phyloP scores from a whole-genome alignment of 2,888 invertebrate species.

The Matsumyia berberina region DNA sequence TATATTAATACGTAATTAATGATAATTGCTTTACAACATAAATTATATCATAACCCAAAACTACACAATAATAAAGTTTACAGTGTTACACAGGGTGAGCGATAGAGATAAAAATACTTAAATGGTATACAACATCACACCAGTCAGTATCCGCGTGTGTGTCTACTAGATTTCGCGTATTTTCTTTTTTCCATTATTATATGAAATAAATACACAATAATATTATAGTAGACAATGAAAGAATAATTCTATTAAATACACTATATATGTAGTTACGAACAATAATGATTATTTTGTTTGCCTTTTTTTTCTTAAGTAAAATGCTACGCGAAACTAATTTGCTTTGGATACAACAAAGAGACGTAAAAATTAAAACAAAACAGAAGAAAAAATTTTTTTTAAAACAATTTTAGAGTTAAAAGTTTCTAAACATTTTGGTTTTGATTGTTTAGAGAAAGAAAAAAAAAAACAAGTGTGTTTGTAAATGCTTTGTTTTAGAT shows the following conservation, averaged over 20 bases:
- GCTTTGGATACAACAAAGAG: slow-evolving; percentile 44
- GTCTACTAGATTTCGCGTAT: slow-evolving; percentile 11
- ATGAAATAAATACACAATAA: slow-evolving; percentile 68
- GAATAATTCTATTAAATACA: slow-evolving; percentile 53
- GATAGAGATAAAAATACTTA: slow-evolving; percentile 68
- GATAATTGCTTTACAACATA: slow-evolving; percentile 52
- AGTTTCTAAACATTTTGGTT: slow-evolving; percentile 22
- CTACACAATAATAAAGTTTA: slow-evolving; percentile 41
- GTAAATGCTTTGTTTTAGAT: slow-evolving; percentile 33
- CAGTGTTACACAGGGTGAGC: slow-evolving; percentile 51
- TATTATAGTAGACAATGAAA: slow-evolving; percentile 49
- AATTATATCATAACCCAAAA: slow-evolving; percentile 40
- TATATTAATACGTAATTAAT: slow-evolving; percentile 25
- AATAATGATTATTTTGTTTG: slow-evolving; percentile 21
- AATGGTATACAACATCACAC: slow-evolving; percentile 63
- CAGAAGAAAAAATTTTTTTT: slow-evolving; percentile 7
- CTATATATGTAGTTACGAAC: slow-evolving; percentile 55
- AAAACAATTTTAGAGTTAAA: neutral
- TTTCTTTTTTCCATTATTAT: slow-evolving; percentile 19
- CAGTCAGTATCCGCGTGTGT: slow-evolving; percentile 18
- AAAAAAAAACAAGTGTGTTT: slow-evolving; percentile 10
- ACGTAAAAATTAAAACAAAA: slow-evolving; percentile 2
- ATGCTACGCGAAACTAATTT: slow-evolving; percentile 52
- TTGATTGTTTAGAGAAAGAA: slow-evolving; percentile 4
- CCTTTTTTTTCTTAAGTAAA: slow-evolving; percentile 38